Evolutionary conservation across 2,888 invertebrate genomes (phyloP).

Genomic region (Synanthedon tipuliformis): DNA sequence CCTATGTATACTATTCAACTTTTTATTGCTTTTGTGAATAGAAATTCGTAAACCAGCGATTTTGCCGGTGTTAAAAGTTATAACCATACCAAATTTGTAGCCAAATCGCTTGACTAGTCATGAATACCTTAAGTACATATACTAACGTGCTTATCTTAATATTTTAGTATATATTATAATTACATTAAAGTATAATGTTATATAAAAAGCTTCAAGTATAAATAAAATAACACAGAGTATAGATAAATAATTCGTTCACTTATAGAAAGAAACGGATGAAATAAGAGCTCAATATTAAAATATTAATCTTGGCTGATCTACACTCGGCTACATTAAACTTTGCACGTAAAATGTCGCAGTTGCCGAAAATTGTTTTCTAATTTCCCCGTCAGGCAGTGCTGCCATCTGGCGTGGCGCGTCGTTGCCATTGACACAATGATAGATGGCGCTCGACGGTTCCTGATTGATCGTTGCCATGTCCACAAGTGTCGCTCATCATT

Average conservation of each 20-base stretch:
- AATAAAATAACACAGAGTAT: background rate
- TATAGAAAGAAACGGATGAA: slow-evolving; percentile 1
- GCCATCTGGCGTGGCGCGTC: slow-evolving; percentile 54
- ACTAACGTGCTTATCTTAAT: no score
- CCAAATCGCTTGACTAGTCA: no score
- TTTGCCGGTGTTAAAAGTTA: no score
- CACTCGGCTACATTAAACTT: background rate
- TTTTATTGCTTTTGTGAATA: no score
- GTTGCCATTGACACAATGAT: slow-evolving; percentile 55
- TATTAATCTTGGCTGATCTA: background rate
- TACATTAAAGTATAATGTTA: no score
- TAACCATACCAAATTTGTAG: no score
- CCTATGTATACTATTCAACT: no score
- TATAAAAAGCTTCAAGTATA: no score
- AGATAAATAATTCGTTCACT: slow-evolving; percentile 1
- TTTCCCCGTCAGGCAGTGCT: slow-evolving; percentile 43
- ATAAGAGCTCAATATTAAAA: background rate
- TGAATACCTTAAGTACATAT: no score
- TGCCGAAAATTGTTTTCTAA: slow-evolving; percentile 58
- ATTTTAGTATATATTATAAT: no score
- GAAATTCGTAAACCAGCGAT: no score
- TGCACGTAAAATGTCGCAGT: slow-evolving; percentile 6
- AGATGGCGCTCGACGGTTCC: slow-evolving; percentile 54
- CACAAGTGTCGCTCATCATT: slow-evolving; percentile 9
- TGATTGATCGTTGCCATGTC: slow-evolving; percentile 62